Evolutionary conservation across 2,888 invertebrate species (phyloP).

Genomic region (Xylota segnis): DNA sequence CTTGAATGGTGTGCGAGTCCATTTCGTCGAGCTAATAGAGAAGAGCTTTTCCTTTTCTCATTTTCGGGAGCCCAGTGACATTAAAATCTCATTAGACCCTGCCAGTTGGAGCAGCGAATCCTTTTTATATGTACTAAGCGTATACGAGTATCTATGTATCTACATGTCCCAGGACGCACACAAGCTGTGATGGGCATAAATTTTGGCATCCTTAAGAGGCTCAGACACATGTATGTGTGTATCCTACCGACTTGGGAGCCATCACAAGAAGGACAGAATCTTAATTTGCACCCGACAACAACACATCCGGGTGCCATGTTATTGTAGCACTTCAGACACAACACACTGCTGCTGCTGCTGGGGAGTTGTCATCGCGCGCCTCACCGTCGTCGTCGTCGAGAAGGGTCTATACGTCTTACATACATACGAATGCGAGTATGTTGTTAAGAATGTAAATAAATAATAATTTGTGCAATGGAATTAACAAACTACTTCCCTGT

Average conservation of each 20-base stretch:
- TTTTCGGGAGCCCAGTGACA: slow-evolving; percentile 30
- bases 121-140: too few species aligned
- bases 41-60: neutral
- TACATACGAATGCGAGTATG: slow-evolving; percentile 10
- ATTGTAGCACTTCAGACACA: slow-evolving; percentile 50
- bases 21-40: slow-evolving; percentile 41
- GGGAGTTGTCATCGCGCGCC: slow-evolving; percentile 22
- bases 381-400: neutral
- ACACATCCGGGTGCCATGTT: slow-evolving; percentile 68
- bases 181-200: slow-evolving; percentile 36
- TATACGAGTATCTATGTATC: too few species aligned
- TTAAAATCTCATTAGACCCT: slow-evolving; percentile 71
- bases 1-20: neutral
- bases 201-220: slow-evolving; percentile 25
- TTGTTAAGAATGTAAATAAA: slow-evolving; percentile 65
- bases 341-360: too few species aligned
- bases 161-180: neutral
- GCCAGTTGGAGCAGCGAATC: slow-evolving; percentile 28
- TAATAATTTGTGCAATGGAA: slow-evolving; percentile 72
- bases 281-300: slow-evolving; percentile 65
- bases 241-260: slow-evolving; percentile 16
- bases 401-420: neutral
- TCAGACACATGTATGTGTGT: neutral
- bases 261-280: slow-evolving; percentile 44
- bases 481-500: slow-evolving; percentile 66